Evolutionary conservation across 2,888 invertebrate genomes (phyloP), one percentile per base, ranked within the genome.

Genomic region (Cephus sareptanus): DNA sequence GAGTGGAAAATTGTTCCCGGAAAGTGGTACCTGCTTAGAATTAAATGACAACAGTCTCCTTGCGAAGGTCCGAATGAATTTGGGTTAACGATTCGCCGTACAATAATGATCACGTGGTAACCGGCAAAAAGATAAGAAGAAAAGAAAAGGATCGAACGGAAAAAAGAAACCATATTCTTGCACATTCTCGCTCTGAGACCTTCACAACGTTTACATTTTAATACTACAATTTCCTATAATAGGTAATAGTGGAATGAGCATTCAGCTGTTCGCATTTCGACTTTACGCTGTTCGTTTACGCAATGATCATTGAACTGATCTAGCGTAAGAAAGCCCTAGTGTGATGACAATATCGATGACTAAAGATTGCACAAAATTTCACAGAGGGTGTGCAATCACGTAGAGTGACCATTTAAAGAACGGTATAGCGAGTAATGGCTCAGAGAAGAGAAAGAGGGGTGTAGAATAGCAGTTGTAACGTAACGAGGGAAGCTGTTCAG

Each of bases 101-200:
- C 23, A 56, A 56, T 15, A 56, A 56, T 9, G 56, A 23, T 56
- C 56, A 56, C 56, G 56, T 23, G 56, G 56, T 56, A 23, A 56
- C 56, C 23, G 56, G 2, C 56, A 56, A 73, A 73, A 73, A 23
- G 34, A n/a, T 23, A 73, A n/a, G 34, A 73, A 73, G 34, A 71
- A 73, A 73, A 73, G 31, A 73, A 73, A 73, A 23, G 34, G 73
- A 73, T 12, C 15, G 12, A 74, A 76, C 34, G 73, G 73, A 73
- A 56, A 71, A 76, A 31, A 76, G 33, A 73, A 73, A 34, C 23
- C 34, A 15, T 73, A 73, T 73, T 33, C 73, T 73, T 34, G 40
- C 76, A 56, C 40, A 76, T 37, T 76, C 40, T 76, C 31, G 12
- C 73, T 31, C 12, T 30, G 34, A 31, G 73, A 33, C 31, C 34